phyloP scores from a whole-genome alignment of 2,113 vertebrate species.

The Xyliphius kryptos region DNA sequence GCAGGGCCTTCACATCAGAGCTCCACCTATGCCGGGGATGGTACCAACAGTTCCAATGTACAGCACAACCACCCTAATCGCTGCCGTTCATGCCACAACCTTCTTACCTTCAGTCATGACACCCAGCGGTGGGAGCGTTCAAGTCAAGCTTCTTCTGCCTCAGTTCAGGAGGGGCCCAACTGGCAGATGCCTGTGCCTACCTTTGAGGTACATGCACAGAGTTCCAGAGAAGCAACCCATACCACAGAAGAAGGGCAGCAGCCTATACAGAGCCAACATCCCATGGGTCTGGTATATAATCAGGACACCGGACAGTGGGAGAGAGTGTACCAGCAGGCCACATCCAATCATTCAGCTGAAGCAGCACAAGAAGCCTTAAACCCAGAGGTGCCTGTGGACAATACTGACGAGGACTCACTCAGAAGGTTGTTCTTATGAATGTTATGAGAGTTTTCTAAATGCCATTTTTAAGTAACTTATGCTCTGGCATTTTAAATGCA shows the following conservation, averaged over 20 bases:
- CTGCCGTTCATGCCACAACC: conserved; percentile 97
- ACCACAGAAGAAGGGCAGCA: conserved; percentile 73
- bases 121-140: conserved; percentile 96
- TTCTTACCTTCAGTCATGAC: conserved; percentile 96
- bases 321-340: conserved; percentile 84
- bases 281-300: conserved; percentile 92
- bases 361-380: conserved; percentile 94
- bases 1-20: conserved; percentile 78
- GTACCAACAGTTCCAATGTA: conserved; percentile 57
- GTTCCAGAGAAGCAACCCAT: conserved; percentile 63
- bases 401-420: conserved; percentile 91
- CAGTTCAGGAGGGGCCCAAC: conserved; percentile 55
- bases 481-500: too few species aligned
- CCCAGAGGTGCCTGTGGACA: conserved; percentile 96
- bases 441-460: too few species aligned
- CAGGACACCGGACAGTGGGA: conserved; percentile 97
- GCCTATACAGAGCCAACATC: conserved; percentile 80
- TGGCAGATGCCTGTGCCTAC: conserved; percentile 55
- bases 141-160: conserved; percentile 71
- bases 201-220: conserved; percentile 44
- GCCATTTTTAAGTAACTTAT: too few species aligned
- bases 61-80: conserved; percentile 76
- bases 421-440: conserved; percentile 70
- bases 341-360: conserved; percentile 73
- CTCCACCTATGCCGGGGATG: conserved; percentile 70